Conservation (phyloP, 2,113 vertebrate genomes). For the Lepus europaeus region DNA sequence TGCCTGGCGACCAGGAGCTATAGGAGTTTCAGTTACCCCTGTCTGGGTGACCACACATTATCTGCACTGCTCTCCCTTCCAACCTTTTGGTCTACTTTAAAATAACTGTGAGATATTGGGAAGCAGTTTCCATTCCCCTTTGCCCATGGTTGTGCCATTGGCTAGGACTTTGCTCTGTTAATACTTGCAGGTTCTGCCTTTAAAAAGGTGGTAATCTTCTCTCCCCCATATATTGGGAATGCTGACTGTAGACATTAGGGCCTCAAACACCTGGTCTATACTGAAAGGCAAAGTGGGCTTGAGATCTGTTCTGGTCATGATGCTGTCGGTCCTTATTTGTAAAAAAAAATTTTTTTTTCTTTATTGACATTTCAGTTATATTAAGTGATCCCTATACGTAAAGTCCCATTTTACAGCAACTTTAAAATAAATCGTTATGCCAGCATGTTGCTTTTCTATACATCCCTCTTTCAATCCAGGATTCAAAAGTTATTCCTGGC, state of each 20-base stretch:
- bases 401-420: slow-evolving; percentile 5
- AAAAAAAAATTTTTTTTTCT: not conserved
- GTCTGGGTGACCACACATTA: not conserved
- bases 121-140: not conserved
- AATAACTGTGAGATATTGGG: not conserved
- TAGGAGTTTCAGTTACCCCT: not conserved
- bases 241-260: not conserved
- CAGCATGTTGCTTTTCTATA: not conserved
- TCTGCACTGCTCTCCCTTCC: not conserved
- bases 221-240: not conserved
- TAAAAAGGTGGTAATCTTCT: not conserved
- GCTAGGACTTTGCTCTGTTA: not conserved
- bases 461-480: not conserved
- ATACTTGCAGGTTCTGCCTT: not conserved
- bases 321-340: not conserved
- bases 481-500: not conserved
- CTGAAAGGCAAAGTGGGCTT: not conserved
- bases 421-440: slow-evolving; percentile 12
- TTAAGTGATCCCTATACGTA: not conserved
- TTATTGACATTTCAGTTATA: not conserved
- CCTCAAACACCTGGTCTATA: not conserved
- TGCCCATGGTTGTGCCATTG: not conserved
- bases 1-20: not conserved
- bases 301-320: not conserved
- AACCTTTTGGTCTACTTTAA: not conserved